These are phyloP conservation scores for Scarus forsteni DNA, from an alignment of 2,797 vertebrate genomes.

Conservation along the genomic window DNA sequence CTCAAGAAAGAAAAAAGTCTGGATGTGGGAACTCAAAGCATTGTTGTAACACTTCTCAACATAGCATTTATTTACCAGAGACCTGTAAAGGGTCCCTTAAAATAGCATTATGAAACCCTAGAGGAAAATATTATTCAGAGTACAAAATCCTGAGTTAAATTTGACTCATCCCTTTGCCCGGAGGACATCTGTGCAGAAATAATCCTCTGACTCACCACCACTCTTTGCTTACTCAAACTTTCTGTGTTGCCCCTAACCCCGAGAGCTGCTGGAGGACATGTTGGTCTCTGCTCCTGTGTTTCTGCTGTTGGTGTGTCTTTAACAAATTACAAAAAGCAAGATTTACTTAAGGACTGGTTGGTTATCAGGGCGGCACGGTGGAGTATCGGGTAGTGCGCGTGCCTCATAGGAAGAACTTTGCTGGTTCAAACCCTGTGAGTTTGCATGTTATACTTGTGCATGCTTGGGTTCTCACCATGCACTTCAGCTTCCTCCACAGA, in stretches of 20 bases:
- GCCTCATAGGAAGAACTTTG: too few species aligned
- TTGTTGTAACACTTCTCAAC: not conserved
- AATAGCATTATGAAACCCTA: not conserved
- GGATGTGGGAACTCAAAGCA: not conserved
- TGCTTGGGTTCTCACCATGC: too few species aligned
- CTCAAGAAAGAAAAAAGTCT: too few species aligned
- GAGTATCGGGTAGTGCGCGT: too few species aligned
- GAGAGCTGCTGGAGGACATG: slow-evolving; percentile 16
- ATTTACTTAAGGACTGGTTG: too few species aligned
- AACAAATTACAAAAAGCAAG: too few species aligned
- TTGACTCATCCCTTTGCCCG: slow-evolving; percentile 5
- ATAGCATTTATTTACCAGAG: not conserved
- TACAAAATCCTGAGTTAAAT: not conserved
- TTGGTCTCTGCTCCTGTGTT: slow-evolving; percentile 27
- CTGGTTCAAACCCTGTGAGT: too few species aligned
- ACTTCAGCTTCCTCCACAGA: too few species aligned
- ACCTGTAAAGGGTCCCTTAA: not conserved
- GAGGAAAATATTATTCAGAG: not conserved
- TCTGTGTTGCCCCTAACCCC: not conserved
- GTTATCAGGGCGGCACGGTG: too few species aligned
- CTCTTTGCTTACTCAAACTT: not conserved
- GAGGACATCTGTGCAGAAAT: not conserved
- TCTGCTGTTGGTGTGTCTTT: not conserved
- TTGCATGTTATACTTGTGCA: too few species aligned
- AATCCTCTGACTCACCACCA: not conserved